Evolutionary conservation across 2,888 invertebrate species (phyloP).

Genomic region (Napeogenes inachia): DNA sequence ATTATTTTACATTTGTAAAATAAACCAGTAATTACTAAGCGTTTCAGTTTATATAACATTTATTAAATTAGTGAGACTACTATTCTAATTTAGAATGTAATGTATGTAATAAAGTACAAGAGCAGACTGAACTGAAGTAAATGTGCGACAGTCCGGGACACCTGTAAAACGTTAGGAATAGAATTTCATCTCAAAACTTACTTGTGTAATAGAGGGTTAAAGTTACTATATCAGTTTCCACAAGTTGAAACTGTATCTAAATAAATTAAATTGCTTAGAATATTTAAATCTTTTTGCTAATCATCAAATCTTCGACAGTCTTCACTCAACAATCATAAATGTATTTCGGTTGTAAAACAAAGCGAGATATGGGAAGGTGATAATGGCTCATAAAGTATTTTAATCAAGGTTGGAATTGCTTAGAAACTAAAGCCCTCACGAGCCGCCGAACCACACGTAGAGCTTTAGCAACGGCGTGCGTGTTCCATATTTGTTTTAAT

Average conservation of each 20-base stretch:
- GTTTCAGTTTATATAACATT: no score
- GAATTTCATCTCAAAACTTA: not conserved
- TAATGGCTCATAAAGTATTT: conserved; percentile 34
- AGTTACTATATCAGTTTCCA: not conserved
- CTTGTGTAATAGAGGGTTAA: not conserved
- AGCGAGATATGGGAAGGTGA: conserved; percentile 26
- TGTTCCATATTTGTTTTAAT: conserved; percentile 4
- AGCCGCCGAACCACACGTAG: not conserved
- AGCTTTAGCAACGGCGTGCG: conserved; percentile 1
- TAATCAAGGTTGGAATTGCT: conserved; percentile 35
- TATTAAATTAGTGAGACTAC: no score
- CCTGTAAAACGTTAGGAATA: not conserved
- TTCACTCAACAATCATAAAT: not conserved
- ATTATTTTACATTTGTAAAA: no score
- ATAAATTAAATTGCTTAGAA: not conserved
- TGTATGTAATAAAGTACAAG: not conserved
- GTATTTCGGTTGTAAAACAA: conserved; percentile 23
- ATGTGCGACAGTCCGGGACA: not conserved
- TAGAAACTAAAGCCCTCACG: conserved; percentile 24
- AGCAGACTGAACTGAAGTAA: not conserved
- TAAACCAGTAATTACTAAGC: no score
- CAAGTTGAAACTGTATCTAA: not conserved
- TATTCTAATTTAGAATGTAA: not conserved
- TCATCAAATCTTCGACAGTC: not conserved
- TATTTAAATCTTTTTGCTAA: not conserved